Conservation (phyloP, 2,888 invertebrate species). For the Willowsia nigromaculata region DNA sequence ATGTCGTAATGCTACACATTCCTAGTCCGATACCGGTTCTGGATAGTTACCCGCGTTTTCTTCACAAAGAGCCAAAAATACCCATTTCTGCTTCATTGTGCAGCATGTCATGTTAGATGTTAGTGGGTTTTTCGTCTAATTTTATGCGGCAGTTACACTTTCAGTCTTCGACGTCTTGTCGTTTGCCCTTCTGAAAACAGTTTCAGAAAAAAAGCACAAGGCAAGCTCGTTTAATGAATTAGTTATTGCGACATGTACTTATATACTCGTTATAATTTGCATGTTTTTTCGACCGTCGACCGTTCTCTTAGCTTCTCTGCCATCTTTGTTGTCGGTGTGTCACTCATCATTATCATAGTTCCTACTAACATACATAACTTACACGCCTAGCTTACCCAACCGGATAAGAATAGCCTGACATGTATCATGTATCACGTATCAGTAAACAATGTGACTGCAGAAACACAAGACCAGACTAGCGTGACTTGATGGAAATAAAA, state of each 20-base stretch:
- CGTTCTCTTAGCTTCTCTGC: not conserved
- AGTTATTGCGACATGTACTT: slow-evolving; percentile 32
- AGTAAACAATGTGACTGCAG: not conserved
- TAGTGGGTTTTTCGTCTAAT: not conserved
- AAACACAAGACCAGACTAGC: not conserved
- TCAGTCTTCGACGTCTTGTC: not conserved
- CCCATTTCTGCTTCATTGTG: too few relatives aligned
- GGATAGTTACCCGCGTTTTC: too few relatives aligned
- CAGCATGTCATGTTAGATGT: too few relatives aligned
- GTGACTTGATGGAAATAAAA: not conserved
- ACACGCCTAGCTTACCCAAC: not conserved
- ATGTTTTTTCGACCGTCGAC: not conserved
- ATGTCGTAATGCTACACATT: too few relatives aligned
- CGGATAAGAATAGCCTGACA: not conserved
- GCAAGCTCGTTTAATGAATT: slow-evolving; percentile 53
- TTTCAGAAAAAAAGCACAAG: not conserved
- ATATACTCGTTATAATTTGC: not conserved
- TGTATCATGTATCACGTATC: not conserved
- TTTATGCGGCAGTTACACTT: not conserved
- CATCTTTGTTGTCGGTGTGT: not conserved
- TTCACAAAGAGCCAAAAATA: too few relatives aligned
- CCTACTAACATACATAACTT: not conserved
- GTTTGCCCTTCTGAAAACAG: slow-evolving; percentile 5
- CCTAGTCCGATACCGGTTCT: too few relatives aligned
- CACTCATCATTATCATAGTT: not conserved